phyloP scores from a whole-genome alignment of 2,113 vertebrate genomes.

The Hippopotamus amphibius region DNA sequence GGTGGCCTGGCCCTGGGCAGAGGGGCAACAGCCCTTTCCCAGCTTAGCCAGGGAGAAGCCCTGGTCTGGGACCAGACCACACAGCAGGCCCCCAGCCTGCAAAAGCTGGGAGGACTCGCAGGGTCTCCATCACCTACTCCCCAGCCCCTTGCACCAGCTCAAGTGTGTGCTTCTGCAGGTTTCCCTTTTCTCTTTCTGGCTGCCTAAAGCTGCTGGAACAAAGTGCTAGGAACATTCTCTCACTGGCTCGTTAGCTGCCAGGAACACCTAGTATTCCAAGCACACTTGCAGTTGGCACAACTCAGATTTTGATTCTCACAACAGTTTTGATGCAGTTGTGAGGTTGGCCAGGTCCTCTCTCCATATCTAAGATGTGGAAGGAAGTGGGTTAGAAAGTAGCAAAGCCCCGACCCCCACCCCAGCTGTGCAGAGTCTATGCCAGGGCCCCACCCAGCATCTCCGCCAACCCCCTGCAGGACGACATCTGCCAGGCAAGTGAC shows the following conservation, averaged over 20 bases:
- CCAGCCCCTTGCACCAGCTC: not conserved
- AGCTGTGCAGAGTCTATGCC: no score
- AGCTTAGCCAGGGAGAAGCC: not conserved
- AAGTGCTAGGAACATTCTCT: not conserved
- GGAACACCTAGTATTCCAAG: not conserved
- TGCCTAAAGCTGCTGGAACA: not conserved
- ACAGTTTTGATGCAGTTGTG: accelerated
- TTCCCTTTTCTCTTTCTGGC: not conserved
- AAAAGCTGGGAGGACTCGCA: not conserved
- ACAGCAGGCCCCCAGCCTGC: not conserved
- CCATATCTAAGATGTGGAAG: not conserved
- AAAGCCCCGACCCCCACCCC: accelerated
- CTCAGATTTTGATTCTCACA: not conserved
- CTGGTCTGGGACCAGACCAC: not conserved
- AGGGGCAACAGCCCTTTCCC: not conserved
- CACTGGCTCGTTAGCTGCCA: accelerated
- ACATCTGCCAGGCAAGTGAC: no score
- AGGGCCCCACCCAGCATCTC: not conserved
- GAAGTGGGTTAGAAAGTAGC: not conserved
- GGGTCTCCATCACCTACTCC: not conserved
- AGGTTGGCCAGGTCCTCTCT: not conserved
- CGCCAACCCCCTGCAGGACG: accelerated
- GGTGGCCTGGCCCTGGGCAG: not conserved
- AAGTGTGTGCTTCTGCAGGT: not conserved
- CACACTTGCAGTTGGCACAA: not conserved